Percentiles rank a stretch among this genome's conserved stretches.
Evolutionary conservation across 2,797 vertebrate genomes (phyloP).

Genomic region (Malurus leucopterus): DNA sequence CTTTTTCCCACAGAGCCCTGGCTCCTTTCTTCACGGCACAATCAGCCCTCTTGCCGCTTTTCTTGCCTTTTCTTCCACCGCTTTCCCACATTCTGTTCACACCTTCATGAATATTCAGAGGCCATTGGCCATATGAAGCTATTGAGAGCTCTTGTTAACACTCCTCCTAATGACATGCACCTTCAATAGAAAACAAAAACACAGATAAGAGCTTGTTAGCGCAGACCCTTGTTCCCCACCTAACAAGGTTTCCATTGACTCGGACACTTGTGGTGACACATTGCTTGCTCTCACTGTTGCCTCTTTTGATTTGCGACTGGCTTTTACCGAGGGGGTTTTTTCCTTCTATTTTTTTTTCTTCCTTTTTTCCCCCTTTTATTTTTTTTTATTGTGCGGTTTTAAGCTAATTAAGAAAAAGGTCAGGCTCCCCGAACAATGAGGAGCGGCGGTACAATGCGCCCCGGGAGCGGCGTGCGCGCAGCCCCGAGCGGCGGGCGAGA

Average conservation of each 20-base stretch:
- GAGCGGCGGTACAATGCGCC: not conserved
- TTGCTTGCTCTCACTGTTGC: slow-evolving; percentile 50
- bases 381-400: slow-evolving; percentile 53
- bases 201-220: slow-evolving; percentile 65
- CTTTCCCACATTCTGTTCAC: slow-evolving; percentile 63
- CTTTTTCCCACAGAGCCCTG: slow-evolving; percentile 31
- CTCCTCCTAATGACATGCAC: slow-evolving; percentile 58
- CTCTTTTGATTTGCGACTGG: slow-evolving; percentile 55
- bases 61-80: slow-evolving; percentile 38
- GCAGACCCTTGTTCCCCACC: slow-evolving; percentile 39
- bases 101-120: slow-evolving; percentile 75
- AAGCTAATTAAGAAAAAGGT: slow-evolving; percentile 65
- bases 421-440: slow-evolving; percentile 28
- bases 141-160: slow-evolving; percentile 67
- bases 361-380: accelerated
- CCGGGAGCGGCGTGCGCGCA: not conserved
- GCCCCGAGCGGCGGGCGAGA: not conserved
- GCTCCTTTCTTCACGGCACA: slow-evolving; percentile 30
- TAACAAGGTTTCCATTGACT: slow-evolving; percentile 68
- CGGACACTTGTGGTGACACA: slow-evolving; percentile 62
- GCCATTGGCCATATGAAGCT: slow-evolving; percentile 64
- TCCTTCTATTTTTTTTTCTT: accelerated
- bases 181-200: slow-evolving; percentile 63
- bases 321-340: slow-evolving; percentile 14
- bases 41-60: slow-evolving; percentile 20